phyloP scores from a whole-genome alignment of 2,797 vertebrate species.

The Peromyscus eremicus region DNA sequence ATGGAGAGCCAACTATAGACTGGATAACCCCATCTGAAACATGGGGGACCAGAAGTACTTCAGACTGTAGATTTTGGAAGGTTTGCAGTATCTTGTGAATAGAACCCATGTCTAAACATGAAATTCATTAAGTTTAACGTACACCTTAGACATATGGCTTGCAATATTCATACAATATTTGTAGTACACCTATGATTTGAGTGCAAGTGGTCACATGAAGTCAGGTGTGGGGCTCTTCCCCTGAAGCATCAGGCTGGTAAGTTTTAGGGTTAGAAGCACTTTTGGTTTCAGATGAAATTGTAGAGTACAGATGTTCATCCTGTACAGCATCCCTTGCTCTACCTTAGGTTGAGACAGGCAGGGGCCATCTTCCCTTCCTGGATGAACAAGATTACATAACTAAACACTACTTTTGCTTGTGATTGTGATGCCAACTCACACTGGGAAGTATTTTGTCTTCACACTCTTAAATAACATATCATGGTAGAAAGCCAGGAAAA shows the following conservation, averaged over 20 bases:
- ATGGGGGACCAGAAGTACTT: neutral
- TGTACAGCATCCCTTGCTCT: neutral
- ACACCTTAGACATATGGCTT: neutral
- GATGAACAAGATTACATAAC: constrained; percentile 2
- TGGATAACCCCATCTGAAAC: neutral
- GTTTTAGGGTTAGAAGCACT: neutral
- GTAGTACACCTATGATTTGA: neutral
- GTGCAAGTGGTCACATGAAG: too few relatives aligned
- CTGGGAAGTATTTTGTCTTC: constrained; percentile 13
- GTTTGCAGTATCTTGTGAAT: neutral
- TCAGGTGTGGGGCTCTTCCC: neutral
- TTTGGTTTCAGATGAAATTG: neutral
- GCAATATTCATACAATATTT: neutral
- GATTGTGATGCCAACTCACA: neutral
- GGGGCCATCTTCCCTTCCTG: neutral
- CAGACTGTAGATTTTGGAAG: neutral
- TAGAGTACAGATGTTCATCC: neutral
- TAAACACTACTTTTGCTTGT: neutral
- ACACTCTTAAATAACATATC: neutral
- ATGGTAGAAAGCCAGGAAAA: neutral
- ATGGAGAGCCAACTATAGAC: neutral
- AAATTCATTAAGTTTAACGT: neutral
- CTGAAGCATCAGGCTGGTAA: neutral
- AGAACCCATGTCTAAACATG: neutral
- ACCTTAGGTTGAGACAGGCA: neutral